Percentiles rank a stretch among this genome's conserved stretches.
Conservation (phyloP, 1,140 invertebrate genomes). For the Drosophila ercepeae region DNA sequence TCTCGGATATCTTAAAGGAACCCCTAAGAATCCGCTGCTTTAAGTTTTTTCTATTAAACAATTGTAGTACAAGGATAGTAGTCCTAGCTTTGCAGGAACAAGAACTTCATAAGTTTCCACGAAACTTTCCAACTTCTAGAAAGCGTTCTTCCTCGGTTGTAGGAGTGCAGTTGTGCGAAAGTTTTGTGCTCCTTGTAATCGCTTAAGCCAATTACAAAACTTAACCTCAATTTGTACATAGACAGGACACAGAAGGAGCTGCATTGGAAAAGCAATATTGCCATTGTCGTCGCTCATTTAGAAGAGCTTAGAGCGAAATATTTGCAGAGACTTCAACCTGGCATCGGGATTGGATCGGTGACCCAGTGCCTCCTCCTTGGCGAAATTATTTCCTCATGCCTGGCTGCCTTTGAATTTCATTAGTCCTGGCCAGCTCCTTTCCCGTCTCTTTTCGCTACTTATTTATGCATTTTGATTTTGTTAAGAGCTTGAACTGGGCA, state of each 20-base stretch:
- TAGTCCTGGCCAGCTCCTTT: constrained; percentile 20
- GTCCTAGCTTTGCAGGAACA: too few species aligned
- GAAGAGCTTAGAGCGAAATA: constrained; percentile 33
- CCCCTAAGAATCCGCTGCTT: too few species aligned
- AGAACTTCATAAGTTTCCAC: constrained; percentile 23
- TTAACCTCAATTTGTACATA: constrained; percentile 68
- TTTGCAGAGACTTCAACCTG: constrained; percentile 30
- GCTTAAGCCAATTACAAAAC: constrained; percentile 77
- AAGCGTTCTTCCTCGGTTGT: constrained; percentile 5
- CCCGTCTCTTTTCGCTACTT: constrained; percentile 21
- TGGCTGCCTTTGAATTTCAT: constrained; percentile 58
- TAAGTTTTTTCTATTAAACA: too few species aligned
- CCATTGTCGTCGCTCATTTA: constrained; percentile 62
- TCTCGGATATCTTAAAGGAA: too few species aligned
- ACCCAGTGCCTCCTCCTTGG: constrained; percentile 1
- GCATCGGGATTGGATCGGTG: constrained; percentile 15
- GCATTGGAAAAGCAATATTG: constrained; percentile 19
- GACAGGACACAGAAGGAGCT: background rate
- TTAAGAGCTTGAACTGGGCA: constrained; percentile 33
- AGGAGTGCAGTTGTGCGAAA: constrained; percentile 28
- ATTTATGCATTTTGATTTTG: constrained; percentile 76
- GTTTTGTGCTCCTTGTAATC: constrained; percentile 66
- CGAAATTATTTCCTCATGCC: constrained; percentile 52
- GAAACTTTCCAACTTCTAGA: constrained; percentile 36
- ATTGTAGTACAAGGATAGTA: too few species aligned